A percentile compares a stretch with the other conserved stretches of the same genome.
These are phyloP conservation scores for Apotomis capreana DNA, from an alignment of 2,888 invertebrate genomes.

Conservation along the genomic window DNA sequence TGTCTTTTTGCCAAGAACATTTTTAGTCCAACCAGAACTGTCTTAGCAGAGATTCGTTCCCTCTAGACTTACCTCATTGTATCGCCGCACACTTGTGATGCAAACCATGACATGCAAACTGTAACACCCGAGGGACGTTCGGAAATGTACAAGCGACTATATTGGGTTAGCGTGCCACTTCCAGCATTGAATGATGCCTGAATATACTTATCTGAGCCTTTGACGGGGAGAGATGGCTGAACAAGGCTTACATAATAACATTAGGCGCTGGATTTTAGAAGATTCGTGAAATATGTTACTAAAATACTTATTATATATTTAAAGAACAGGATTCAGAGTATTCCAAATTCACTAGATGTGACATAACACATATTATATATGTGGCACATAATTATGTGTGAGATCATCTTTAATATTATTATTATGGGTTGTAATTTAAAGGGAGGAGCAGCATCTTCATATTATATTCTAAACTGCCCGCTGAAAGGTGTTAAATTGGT, in stretches of 20 bases:
- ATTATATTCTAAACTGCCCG: too few species aligned
- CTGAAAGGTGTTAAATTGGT: too few species aligned
- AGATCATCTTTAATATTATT: too few species aligned
- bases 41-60: slow-evolving; percentile 37
- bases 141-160: slow-evolving; percentile 58
- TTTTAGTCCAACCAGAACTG: slow-evolving; percentile 45
- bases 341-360: too few species aligned
- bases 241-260: slow-evolving; percentile 24
- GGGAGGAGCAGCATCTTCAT: too few species aligned
- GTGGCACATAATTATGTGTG: too few species aligned
- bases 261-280: background rate
- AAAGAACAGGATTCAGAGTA: too few species aligned
- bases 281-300: too few species aligned
- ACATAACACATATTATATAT: too few species aligned
- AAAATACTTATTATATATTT: too few species aligned
- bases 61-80: slow-evolving; percentile 40
- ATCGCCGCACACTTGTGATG: slow-evolving; percentile 64
- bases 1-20: slow-evolving; percentile 38
- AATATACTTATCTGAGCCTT: slow-evolving; percentile 51
- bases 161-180: slow-evolving; percentile 61
- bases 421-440: too few species aligned
- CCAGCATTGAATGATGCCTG: slow-evolving; percentile 55
- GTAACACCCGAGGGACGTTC: slow-evolving; percentile 60
- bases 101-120: slow-evolving; percentile 70
- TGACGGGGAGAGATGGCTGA: slow-evolving; percentile 47